Conservation (phyloP, 2,888 invertebrate genomes). For the Pheosia gnoma region DNA sequence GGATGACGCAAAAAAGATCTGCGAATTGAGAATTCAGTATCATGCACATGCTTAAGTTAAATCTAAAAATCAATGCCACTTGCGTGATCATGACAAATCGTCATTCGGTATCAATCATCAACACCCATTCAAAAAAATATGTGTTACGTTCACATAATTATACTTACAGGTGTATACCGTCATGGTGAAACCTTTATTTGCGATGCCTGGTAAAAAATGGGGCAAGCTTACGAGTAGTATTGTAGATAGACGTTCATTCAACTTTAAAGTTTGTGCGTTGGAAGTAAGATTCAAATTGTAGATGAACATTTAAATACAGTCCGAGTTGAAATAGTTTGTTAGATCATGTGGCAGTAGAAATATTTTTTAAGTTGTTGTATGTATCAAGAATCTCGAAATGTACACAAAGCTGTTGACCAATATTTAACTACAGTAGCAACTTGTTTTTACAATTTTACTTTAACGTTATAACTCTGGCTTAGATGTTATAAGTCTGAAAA, state of each 20-base stretch:
- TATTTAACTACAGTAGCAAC: neutral
- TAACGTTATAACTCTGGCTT: no score
- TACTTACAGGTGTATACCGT: constrained; percentile 25
- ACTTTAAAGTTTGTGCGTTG: constrained; percentile 13
- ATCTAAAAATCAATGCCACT: constrained; percentile 25
- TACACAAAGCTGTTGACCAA: neutral
- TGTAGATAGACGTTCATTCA: neutral
- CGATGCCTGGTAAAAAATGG: constrained; percentile 25
- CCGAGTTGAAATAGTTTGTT: constrained; percentile 1
- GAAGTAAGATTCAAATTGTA: constrained; percentile 12
- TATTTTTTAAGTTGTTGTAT: neutral
- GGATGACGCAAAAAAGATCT: no score
- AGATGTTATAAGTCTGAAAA: no score
- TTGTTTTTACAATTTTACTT: no score
- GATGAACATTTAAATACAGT: neutral
- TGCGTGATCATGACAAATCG: constrained; percentile 28
- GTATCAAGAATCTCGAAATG: neutral
- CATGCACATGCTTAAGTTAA: neutral
- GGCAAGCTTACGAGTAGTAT: constrained; percentile 12
- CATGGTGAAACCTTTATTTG: constrained; percentile 14
- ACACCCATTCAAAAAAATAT: constrained; percentile 23
- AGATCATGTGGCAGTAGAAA: neutral
- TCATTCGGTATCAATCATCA: constrained; percentile 27
- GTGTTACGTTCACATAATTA: constrained; percentile 25
- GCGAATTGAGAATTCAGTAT: neutral